Evolutionary conservation across 37 sponge, comb jelly and placozoan species (phyloP), one percentile per base, ranked within the genome.

Genomic region (Bolinopsis microptera): DNA sequence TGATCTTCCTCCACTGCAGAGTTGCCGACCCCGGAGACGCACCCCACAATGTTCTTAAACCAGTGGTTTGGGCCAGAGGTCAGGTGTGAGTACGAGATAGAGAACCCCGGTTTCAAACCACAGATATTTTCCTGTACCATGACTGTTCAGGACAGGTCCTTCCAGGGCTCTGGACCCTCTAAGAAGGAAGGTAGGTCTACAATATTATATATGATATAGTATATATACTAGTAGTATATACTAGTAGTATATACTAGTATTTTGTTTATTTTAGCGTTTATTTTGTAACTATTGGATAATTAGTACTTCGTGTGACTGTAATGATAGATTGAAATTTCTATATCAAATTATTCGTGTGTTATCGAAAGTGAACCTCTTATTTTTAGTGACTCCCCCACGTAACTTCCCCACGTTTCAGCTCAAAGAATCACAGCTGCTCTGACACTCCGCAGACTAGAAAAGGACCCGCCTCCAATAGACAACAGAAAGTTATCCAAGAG

Each of bases 71-170:
- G 80, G 22, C 80, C 80, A 13, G 80, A 34, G 18, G 33, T 77
- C 3, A 18, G 33, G 35, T 34, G 35, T 1, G 80, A 77, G 37
- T 77, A 77, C 37, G 80, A 77, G 80, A 28, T 77, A 16, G 80
- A 77, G 80, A 77, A 77, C 21, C 80, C 80, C 3, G 80, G 80
- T 16, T 77, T 77, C 36, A 77, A 36, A 77, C 80, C 80, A 34
- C 35, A 35, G 36, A 77, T 77, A 9, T 77, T 77, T 36, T 2
- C 33, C 80, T 77, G 80, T 32, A 77, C 80, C 32, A 77, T 77
- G 35, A 77, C 80, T 32, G 80, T 77, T 18, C 80, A 77, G 37
- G 80, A 36, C 27, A 27, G 32, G 35, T 27, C 80, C 5, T 77
- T 35, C 80, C 80, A 77, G 80, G 80, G 36, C 9, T 77, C 80